Percentiles rank a stretch among this genome's conserved stretches.
Evolutionary conservation across 1,140 invertebrate species (phyloP).

Genomic region (Trachymyrmex septentrionalis): DNA sequence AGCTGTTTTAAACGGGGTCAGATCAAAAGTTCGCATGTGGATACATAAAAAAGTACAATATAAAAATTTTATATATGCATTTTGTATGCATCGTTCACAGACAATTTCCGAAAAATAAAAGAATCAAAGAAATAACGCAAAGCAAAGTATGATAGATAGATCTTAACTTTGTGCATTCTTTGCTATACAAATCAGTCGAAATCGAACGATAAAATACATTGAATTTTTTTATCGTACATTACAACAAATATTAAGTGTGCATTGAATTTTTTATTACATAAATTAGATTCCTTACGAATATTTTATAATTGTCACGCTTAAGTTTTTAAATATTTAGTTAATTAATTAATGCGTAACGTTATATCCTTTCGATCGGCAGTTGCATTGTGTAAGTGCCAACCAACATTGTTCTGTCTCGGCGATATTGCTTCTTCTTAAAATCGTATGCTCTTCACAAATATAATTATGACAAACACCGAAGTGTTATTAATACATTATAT

Average conservation of each 20-base stretch:
- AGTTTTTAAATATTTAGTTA: background rate
- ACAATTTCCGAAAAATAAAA: background rate
- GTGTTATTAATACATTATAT: background rate
- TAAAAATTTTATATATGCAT: background rate
- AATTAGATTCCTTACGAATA: background rate
- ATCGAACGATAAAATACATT: background rate
- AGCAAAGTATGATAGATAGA: background rate
- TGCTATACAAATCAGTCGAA: background rate
- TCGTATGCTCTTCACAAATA: background rate
- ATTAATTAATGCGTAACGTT: background rate
- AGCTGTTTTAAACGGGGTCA: background rate
- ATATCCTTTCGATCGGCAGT: background rate
- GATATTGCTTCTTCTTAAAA: conserved; percentile 15
- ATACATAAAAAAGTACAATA: background rate
- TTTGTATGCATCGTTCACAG: background rate
- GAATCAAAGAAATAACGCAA: conserved; percentile 14
- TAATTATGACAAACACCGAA: background rate
- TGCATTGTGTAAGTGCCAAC: background rate
- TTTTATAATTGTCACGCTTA: conserved; percentile 10
- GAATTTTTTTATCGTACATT: background rate
- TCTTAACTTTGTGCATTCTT: background rate
- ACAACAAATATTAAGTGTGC: background rate
- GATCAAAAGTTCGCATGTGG: background rate
- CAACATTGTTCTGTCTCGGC: background rate
- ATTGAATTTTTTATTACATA: background rate